These are phyloP conservation scores for Cephalopterus ornatus DNA, from an alignment of 2,113 vertebrate genomes.

Conservation along the genomic window DNA sequence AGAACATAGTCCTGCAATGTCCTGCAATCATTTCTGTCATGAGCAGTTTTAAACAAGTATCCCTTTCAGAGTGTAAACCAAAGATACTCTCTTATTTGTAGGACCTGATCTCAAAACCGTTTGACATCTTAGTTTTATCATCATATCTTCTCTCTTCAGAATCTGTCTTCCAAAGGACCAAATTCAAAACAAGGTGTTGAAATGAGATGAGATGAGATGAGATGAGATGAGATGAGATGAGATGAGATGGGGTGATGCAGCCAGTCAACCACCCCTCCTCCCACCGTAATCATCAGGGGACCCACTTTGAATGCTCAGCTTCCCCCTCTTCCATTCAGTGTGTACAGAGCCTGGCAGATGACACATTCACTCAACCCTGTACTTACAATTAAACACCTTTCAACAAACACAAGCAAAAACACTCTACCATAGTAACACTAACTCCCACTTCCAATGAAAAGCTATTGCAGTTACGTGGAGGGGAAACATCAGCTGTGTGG, in stretches of 20 bases:
- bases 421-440: background rate
- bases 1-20: background rate
- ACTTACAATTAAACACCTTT: constrained; percentile 7
- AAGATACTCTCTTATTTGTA: background rate
- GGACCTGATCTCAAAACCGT: background rate
- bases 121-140: background rate
- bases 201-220: background rate
- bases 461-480: background rate
- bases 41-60: background rate
- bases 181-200: background rate
- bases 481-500: background rate
- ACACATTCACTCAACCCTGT: background rate
- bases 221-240: background rate
- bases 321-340: background rate
- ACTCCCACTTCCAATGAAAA: background rate
- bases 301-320: background rate
- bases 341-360: background rate
- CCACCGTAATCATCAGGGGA: background rate
- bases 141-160: background rate
- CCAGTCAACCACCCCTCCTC: background rate
- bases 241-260: background rate
- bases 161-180: background rate
- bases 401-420: background rate
- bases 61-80: background rate
- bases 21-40: background rate